Base-by-base conservation (phyloP, 2,888 invertebrate species). In the Eupithecia insigniata region DNA sequence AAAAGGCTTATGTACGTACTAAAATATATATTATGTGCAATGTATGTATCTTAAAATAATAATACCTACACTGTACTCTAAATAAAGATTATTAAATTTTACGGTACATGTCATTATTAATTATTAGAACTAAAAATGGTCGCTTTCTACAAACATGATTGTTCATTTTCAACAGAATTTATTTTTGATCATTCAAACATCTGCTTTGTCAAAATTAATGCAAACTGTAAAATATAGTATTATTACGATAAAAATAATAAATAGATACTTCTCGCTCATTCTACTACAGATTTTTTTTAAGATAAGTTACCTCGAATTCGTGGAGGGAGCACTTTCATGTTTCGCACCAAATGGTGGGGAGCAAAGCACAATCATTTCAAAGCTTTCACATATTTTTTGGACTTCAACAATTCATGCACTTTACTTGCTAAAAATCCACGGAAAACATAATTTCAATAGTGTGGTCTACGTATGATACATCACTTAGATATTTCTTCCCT, bases 321-420 rank as follows among this genome's bases (percentile, higher is more conserved):
- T 22, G 10, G 28, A 22, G 58, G 55, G 10, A 26, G 72, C 69
- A 72, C 72, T 67, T 51, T 66, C 51, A 16, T 70, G 32, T 46
- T 26, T 3, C 39, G 18, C 28, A 58, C 51, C 22, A 51, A 51
- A n/a, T 22, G 10, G n/a, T 51, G 22, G 51, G 22, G 51, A 22
- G 10, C 51, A 22, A 51, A 22, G 51, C 51, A 51, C 46, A 1
- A n/a, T 51, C 22, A 51, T 12, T 51, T 51, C 22, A 51, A 51
- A 51, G n/a, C 51, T 10, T 10, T 51, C 51, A 22, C 51, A n/a
- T n/a, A n/a, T 51, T n/a, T n/a, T 6, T 7, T 46, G 46, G 51
- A 51, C 22, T 10, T n/a, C n/a, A 51, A 10, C 22, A 51, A n/a
- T 22, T 4, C 10, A 22, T 3, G 51, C 51, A 12, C 10, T 36